Conservation (phyloP, 2,797 vertebrate species). For the Alcedo quadribrachys region DNA sequence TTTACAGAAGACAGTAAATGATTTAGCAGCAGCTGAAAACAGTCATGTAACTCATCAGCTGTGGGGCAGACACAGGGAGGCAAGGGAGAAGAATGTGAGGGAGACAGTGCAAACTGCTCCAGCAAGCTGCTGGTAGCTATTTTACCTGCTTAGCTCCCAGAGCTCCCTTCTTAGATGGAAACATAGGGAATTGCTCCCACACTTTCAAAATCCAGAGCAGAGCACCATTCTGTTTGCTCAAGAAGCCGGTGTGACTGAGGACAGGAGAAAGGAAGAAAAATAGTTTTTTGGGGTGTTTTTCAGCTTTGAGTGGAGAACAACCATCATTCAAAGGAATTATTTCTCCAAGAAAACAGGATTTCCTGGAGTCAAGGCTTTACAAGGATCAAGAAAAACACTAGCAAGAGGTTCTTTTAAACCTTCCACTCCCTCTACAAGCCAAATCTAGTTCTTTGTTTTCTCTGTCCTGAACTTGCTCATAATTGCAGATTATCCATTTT, state of each 20-base stretch:
- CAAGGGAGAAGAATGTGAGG: not conserved
- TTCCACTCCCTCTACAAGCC: not conserved
- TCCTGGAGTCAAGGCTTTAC: not conserved
- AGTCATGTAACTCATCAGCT: not conserved
- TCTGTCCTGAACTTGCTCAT: not conserved
- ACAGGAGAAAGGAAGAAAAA: not conserved
- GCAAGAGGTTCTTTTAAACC: not conserved
- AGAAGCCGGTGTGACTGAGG: not conserved
- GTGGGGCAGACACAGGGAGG: not conserved
- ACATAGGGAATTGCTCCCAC: not conserved
- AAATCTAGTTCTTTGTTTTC: not conserved
- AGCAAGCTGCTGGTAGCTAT: not conserved
- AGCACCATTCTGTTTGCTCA: not conserved
- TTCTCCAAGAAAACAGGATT: not conserved
- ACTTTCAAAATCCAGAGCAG: not conserved
- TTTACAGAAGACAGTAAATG: not conserved
- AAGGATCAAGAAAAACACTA: not conserved
- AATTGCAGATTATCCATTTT: not conserved
- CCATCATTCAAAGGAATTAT: not conserved
- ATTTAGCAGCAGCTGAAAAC: not conserved
- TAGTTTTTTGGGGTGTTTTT: not conserved
- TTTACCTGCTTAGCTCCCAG: not conserved
- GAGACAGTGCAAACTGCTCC: not conserved
- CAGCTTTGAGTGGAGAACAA: not conserved
- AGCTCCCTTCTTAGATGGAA: not conserved